Conservation (phyloP, 2,888 invertebrate genomes). For the Erannis defoliaria region DNA sequence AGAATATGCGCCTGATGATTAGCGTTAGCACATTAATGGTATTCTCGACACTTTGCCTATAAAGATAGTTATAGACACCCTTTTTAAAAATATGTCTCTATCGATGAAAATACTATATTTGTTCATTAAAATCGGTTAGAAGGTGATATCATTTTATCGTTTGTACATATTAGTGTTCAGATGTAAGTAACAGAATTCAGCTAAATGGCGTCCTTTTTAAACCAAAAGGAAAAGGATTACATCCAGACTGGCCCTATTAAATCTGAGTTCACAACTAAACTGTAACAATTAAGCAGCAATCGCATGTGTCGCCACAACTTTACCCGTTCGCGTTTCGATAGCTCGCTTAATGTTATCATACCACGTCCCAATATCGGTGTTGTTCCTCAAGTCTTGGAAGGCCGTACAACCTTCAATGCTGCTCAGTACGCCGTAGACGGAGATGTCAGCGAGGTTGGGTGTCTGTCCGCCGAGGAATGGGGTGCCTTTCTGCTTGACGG, state of each 20-base stretch:
- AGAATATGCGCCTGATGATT: too few species aligned
- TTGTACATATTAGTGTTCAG: too few species aligned
- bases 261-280: background rate
- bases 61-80: too few species aligned
- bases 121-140: too few species aligned
- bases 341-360: conserved; percentile 90
- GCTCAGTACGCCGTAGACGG: conserved; percentile 95
- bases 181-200: too few species aligned
- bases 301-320: conserved; percentile 58
- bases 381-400: conserved; percentile 91
- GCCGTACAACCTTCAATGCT: conserved; percentile 98
- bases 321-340: conserved; percentile 87
- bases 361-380: conserved; percentile 93
- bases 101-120: too few species aligned
- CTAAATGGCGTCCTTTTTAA: background rate
- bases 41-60: too few species aligned
- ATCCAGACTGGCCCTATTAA: background rate
- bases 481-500: conserved; percentile 89
- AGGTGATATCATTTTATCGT: too few species aligned
- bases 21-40: too few species aligned
- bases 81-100: too few species aligned
- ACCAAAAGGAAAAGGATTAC: background rate
- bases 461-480: conserved; percentile 94
- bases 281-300: conserved; percentile 36
- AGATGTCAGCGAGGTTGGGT: conserved; percentile 97